A percentile compares a stretch with the other conserved stretches of the same genome.
Evolutionary conservation across 2,888 invertebrate species (phyloP).

Genomic region (Xanthorhoe spadicearia): DNA sequence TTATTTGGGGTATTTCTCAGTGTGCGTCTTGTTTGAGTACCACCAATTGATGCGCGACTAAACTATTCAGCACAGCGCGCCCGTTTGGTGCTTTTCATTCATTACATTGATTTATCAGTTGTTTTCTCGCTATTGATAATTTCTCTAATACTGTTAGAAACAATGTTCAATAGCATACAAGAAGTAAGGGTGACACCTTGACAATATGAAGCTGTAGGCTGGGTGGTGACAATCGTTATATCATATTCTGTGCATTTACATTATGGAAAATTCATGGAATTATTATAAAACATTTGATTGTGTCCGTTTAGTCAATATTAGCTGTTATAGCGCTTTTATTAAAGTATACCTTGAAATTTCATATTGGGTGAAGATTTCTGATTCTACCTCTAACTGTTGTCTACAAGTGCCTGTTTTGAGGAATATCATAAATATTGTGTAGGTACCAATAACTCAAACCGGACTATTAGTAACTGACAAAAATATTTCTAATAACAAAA

Average conservation of each 20-base stretch:
- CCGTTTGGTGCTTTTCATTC: too few relatives aligned
- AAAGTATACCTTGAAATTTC: neutral
- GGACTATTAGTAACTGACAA: neutral
- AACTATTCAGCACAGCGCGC: too few relatives aligned
- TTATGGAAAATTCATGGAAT: too few relatives aligned
- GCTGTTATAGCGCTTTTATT: neutral
- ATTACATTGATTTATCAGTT: too few relatives aligned
- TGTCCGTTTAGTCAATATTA: constrained; percentile 19
- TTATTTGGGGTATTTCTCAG: too few relatives aligned
- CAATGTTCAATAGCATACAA: constrained; percentile 2
- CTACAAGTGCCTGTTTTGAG: constrained; percentile 35
- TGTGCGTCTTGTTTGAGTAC: too few relatives aligned
- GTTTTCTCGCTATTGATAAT: too few relatives aligned
- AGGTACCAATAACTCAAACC: neutral
- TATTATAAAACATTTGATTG: constrained; percentile 24
- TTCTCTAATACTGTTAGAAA: too few relatives aligned
- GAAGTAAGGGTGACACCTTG: constrained; percentile 23
- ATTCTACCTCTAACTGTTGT: constrained; percentile 31
- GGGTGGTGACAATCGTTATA: constrained; percentile 10
- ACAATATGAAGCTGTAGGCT: constrained; percentile 25
- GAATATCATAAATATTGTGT: neutral
- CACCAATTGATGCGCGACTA: too few relatives aligned
- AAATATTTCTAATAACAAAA: too few relatives aligned
- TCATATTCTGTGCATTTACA: constrained; percentile 15
- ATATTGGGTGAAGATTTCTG: constrained; percentile 16